A percentile compares a stretch with the other conserved stretches of the same genome.
phyloP scores from a whole-genome alignment of 1,140 invertebrate species.

The Sminthurides bifidus region DNA sequence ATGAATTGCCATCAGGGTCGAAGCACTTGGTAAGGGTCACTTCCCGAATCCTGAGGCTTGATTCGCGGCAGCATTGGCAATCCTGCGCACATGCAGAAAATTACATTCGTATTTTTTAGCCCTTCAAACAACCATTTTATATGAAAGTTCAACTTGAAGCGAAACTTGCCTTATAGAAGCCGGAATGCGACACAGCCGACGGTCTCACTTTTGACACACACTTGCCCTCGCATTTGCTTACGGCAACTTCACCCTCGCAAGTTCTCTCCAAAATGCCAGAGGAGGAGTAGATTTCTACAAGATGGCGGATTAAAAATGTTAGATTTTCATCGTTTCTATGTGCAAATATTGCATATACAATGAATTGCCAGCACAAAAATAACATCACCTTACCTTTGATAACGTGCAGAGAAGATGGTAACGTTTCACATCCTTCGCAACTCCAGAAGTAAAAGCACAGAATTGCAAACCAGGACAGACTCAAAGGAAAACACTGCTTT shows the following conservation, averaged over 20 bases:
- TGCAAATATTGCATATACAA: not conserved
- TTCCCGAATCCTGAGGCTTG: constrained; percentile 61
- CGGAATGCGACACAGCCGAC: constrained; percentile 69
- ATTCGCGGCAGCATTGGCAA: constrained; percentile 81
- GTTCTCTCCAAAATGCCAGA: constrained; percentile 62
- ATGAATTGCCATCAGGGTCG: constrained; percentile 64
- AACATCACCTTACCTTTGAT: constrained; percentile 50
- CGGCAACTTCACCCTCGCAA: constrained; percentile 67
- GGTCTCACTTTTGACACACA: constrained; percentile 83
- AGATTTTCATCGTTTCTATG: not conserved
- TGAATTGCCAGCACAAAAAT: not conserved
- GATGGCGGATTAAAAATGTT: not conserved
- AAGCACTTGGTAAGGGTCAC: constrained; percentile 75
- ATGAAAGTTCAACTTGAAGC: not conserved
- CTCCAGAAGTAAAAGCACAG: too few relatives aligned
- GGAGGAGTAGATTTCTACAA: constrained; percentile 71
- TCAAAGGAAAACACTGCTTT: too few relatives aligned
- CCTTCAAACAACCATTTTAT: not conserved
- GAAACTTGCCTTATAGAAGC: constrained; percentile 67
- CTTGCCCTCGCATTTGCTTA: constrained; percentile 51
- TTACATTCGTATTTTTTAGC: not conserved
- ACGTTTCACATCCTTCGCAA: constrained; percentile 69
- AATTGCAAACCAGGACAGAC: too few relatives aligned
- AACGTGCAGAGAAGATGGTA: constrained; percentile 64
- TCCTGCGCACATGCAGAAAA: constrained; percentile 47